These are phyloP conservation scores for Bombus consobrinus DNA, from an alignment of 1,140 invertebrate genomes.

Conservation along the genomic window DNA sequence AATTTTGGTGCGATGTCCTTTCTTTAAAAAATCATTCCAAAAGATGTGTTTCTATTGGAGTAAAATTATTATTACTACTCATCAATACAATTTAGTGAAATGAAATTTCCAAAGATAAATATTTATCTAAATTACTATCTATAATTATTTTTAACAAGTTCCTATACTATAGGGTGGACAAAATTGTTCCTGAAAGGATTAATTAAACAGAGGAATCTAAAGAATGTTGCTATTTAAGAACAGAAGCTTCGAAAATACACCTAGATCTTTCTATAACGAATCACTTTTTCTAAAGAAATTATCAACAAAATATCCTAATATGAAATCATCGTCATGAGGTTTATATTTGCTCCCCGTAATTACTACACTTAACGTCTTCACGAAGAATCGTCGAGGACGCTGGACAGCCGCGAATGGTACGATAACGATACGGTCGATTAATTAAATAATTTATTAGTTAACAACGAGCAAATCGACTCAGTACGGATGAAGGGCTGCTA, in stretches of 20 bases:
- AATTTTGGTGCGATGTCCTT: not conserved
- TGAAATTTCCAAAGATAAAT: not conserved
- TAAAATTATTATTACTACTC: not conserved
- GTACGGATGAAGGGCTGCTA: conserved; percentile 83
- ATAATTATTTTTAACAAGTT: too few relatives aligned
- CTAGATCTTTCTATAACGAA: not conserved
- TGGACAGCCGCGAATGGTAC: conserved; percentile 40
- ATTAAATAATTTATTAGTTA: conserved; percentile 74
- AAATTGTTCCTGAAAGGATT: not conserved
- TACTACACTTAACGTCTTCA: not conserved
- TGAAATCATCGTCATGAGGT: not conserved
- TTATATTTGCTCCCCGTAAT: not conserved
- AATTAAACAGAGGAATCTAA: not conserved
- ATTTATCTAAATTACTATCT: not conserved
- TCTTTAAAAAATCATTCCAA: not conserved
- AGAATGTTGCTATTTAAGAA: not conserved
- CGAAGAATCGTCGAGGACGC: conserved; percentile 6
- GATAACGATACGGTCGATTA: conserved; percentile 64
- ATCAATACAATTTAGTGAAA: not conserved
- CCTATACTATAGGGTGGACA: too few relatives aligned
- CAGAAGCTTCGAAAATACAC: not conserved
- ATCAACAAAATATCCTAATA: not conserved
- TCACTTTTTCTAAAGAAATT: not conserved
- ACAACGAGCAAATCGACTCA: conserved; percentile 66
- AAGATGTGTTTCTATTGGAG: not conserved